A percentile compares a stretch with the other conserved stretches of the same genome.
These are phyloP conservation scores for Tetramorium simillimum DNA, from an alignment of 1,140 invertebrate species.

Conservation along the genomic window DNA sequence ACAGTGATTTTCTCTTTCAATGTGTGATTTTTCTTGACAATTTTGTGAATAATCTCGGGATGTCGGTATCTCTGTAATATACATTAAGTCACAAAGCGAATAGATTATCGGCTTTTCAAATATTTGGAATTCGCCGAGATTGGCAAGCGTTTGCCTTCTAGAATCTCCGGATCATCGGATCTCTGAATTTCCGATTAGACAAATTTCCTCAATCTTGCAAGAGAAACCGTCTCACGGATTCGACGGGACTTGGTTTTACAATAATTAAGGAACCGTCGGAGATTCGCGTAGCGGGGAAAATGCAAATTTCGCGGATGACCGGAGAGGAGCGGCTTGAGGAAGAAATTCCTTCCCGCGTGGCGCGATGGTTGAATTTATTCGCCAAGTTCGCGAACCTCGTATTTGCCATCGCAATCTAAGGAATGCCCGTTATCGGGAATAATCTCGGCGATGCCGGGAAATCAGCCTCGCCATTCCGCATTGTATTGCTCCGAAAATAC, in stretches of 20 bases:
- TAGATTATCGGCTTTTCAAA: constrained; percentile 28
- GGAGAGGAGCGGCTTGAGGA: not conserved
- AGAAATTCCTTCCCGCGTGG: not conserved
- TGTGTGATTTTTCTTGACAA: not conserved
- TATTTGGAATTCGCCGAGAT: constrained; percentile 32
- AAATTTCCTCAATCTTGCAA: constrained; percentile 48
- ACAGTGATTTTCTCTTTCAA: not conserved
- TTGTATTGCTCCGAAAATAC: not conserved
- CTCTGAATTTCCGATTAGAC: constrained; percentile 45
- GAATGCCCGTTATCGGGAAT: not conserved
- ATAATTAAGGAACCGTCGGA: constrained; percentile 44
- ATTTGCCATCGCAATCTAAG: not conserved
- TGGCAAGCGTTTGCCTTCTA: not conserved
- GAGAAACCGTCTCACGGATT: constrained; percentile 28
- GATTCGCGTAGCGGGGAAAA: constrained; percentile 13
- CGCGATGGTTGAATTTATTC: constrained; percentile 18
- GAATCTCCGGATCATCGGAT: constrained; percentile 28
- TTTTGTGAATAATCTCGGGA: not conserved
- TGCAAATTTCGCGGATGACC: constrained; percentile 32
- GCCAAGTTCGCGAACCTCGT: constrained; percentile 4
- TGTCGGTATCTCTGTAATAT: not conserved
- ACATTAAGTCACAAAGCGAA: not conserved
- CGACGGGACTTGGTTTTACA: constrained; percentile 19
- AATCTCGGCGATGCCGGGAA: not conserved
- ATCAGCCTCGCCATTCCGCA: not conserved